Evolutionary conservation across 2,113 vertebrate species (phyloP).

Genomic region (Sphyrna mokarran): DNA sequence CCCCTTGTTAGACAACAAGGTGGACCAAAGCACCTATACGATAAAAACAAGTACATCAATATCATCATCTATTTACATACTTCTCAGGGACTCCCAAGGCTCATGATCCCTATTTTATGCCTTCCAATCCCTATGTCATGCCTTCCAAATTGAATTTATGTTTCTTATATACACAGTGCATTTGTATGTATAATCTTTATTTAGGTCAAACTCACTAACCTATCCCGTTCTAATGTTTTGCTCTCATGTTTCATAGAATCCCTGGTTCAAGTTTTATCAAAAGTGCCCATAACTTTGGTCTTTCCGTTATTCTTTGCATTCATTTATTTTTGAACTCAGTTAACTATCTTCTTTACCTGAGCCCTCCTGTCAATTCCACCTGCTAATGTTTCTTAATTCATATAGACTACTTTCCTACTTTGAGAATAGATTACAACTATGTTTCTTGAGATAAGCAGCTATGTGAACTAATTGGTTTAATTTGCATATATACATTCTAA

Average conservation of each 20-base stretch:
- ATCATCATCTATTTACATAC: no score
- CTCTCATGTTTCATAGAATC: not conserved
- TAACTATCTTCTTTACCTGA: no score
- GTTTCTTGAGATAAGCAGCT: not conserved
- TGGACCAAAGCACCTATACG: no score
- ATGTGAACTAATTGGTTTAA: not conserved
- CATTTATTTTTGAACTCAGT: no score
- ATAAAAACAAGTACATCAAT: no score
- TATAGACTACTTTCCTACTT: not conserved
- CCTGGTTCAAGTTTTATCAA: not conserved
- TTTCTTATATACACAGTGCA: not conserved
- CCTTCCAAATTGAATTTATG: not conserved
- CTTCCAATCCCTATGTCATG: not conserved
- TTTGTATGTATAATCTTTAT: no score
- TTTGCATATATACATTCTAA: constrained; percentile 1
- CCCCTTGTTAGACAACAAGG: no score
- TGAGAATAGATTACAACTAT: not conserved
- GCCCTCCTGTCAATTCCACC: not conserved
- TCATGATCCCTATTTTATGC: no score
- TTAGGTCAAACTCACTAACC: no score
- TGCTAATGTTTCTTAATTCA: not conserved
- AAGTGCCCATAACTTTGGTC: not conserved
- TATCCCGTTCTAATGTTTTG: no score
- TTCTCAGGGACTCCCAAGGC: no score
- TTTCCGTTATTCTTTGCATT: no score